Conservation (phyloP, 2,888 invertebrate genomes). For the Metalampra italica region DNA sequence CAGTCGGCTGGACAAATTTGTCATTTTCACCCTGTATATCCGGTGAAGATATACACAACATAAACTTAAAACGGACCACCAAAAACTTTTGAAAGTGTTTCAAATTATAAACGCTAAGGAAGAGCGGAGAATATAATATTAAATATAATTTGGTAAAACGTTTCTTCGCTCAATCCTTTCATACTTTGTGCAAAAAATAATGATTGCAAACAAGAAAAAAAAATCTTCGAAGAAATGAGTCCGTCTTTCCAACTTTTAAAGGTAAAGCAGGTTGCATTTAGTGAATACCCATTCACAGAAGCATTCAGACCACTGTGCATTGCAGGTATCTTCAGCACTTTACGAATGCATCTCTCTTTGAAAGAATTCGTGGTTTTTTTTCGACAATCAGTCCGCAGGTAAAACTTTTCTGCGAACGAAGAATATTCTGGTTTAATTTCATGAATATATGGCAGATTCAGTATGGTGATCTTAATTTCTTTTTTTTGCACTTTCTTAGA, state of each 20-base stretch:
- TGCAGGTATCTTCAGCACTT: conserved; percentile 56
- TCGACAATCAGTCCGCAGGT: conserved; percentile 63
- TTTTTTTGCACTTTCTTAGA: no score
- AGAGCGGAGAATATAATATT: background rate
- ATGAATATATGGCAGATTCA: background rate
- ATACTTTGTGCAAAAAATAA: conserved; percentile 40
- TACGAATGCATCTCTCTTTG: conserved; percentile 68
- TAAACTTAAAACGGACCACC: no score
- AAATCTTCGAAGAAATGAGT: conserved; percentile 64
- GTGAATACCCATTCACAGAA: conserved; percentile 72
- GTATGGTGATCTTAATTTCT: no score
- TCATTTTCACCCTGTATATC: no score
- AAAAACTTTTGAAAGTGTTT: no score
- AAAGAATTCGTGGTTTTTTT: conserved; percentile 59
- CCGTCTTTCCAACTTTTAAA: conserved; percentile 68
- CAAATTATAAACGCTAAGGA: conserved; percentile 16
- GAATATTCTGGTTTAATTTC: conserved; percentile 12
- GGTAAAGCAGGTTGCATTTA: conserved; percentile 67
- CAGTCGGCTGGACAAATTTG: no score
- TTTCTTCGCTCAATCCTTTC: background rate
- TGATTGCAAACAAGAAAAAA: conserved; percentile 50
- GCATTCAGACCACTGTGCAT: conserved; percentile 58
- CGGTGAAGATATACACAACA: no score
- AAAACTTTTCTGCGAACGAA: conserved; percentile 37
- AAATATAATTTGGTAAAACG: background rate